Evolutionary conservation across 2,888 invertebrate genomes (phyloP), one percentile per base, ranked within the genome.

Genomic region (Chloroclysta siterata): DNA sequence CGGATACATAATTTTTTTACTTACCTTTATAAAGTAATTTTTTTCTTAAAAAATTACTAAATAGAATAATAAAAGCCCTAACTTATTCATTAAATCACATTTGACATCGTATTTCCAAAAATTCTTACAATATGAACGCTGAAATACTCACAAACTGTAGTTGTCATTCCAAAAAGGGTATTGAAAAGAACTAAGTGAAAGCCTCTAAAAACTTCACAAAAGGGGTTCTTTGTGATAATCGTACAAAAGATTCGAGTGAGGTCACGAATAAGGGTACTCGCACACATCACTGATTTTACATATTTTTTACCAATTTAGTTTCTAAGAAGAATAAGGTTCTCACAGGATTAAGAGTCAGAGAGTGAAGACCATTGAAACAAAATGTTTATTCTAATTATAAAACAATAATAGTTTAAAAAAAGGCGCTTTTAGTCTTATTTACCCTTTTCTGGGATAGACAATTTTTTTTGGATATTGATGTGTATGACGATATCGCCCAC

Each of bases 241-340:
- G 64, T 60, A 70, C 65, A 70, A 70, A 61, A 67, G 66, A 63
- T 66, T 68, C 53, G 51, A 72, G 66, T 68, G 66, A 63, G 62
- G 68, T 65, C 61, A 53, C 51, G 61, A 52, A 50, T 48, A 39
- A 53, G 47, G 52, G 44, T 51, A 33, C 7, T 6, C 36, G 41
- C 53, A 57, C 48, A 65, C 51, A 33, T 42, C 51, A 22, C 33
- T 29, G 28, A 17, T 46, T 46, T 3, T 22, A 22, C 22, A 22
- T 22, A n/a, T 22, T 2, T 22, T 22, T 22, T 28, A 48, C 11
- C 48, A 28, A 28, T 48, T 48, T 47, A 5, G 15, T 15, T 8
- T 17, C 10, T 47, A 47, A 47, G 11, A 33, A 1, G 33, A 5
- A 6, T 28, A 28, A 28, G 0, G 1, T 29, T 48, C 22, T 48